Conservation (phyloP, 1,140 invertebrate species). For the Phenacoccus solenopsis region DNA sequence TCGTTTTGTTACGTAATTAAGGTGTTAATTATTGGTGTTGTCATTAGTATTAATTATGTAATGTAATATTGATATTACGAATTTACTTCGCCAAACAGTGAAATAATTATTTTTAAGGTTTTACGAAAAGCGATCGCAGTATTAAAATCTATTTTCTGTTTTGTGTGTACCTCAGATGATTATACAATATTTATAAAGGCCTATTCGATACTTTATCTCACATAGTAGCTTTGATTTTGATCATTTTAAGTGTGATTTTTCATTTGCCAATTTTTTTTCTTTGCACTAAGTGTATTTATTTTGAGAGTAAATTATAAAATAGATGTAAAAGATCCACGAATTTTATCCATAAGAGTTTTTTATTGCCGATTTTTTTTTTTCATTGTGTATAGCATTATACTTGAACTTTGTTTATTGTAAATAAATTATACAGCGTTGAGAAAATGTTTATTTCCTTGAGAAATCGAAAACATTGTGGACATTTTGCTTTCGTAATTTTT, state of each 20-base stretch:
- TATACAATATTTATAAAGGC: background rate
- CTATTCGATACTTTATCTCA: too few species aligned
- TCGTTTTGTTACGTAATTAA: background rate
- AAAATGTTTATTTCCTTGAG: background rate
- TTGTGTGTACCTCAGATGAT: background rate
- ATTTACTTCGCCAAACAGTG: background rate
- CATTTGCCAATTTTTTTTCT: background rate
- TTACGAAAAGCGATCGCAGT: background rate
- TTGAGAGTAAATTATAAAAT: background rate
- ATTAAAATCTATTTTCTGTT: background rate
- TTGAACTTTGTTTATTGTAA: background rate
- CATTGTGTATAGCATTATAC: background rate
- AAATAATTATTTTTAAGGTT: background rate
- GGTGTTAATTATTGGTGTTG: slow-evolving; percentile 1
- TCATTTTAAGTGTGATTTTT: too few species aligned
- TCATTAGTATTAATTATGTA: background rate
- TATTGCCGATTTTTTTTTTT: background rate
- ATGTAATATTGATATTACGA: background rate
- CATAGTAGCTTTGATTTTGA: too few species aligned
- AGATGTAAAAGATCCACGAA: background rate
- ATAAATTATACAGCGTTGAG: background rate
- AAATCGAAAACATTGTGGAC: too few species aligned
- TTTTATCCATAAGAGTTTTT: background rate
- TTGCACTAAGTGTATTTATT: background rate
- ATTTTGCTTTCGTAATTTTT: too few species aligned